These are phyloP conservation scores for Heterodera filipjevi DNA, from an alignment of 2,888 invertebrate species.

Conservation along the genomic window DNA sequence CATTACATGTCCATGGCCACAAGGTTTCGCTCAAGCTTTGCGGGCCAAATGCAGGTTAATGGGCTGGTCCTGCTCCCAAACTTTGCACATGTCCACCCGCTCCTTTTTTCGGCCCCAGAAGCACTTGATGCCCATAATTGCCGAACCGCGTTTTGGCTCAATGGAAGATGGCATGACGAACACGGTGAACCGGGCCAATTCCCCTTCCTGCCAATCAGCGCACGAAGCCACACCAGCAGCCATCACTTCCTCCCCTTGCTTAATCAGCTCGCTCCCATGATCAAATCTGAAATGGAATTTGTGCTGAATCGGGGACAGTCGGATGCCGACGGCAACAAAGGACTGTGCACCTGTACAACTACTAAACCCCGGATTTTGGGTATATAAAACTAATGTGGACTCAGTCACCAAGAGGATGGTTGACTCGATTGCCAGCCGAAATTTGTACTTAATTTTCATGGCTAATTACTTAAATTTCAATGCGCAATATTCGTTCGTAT, in stretches of 20 bases:
- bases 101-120: neutral
- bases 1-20: neutral
- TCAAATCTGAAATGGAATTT: neutral
- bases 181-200: conserved; percentile 10
- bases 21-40: neutral
- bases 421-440: too few relatives aligned
- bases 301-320: neutral
- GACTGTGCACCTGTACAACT: neutral
- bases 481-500: too few relatives aligned
- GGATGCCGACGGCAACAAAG: neutral
- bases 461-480: too few relatives aligned
- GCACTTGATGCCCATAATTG: neutral
- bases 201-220: neutral
- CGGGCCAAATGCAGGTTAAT: neutral
- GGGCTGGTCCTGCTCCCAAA: neutral
- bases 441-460: too few relatives aligned
- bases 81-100: neutral
- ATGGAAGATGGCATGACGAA: neutral
- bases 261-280: neutral
- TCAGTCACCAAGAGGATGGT: too few relatives aligned
- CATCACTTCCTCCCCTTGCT: conserved; percentile 9
- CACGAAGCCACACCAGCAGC: neutral
- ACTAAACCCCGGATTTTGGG: neutral
- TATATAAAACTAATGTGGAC: too few relatives aligned
- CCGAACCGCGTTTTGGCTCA: neutral